Conservation (phyloP, 1,140 invertebrate genomes). For the Dreissena polymorpha region DNA sequence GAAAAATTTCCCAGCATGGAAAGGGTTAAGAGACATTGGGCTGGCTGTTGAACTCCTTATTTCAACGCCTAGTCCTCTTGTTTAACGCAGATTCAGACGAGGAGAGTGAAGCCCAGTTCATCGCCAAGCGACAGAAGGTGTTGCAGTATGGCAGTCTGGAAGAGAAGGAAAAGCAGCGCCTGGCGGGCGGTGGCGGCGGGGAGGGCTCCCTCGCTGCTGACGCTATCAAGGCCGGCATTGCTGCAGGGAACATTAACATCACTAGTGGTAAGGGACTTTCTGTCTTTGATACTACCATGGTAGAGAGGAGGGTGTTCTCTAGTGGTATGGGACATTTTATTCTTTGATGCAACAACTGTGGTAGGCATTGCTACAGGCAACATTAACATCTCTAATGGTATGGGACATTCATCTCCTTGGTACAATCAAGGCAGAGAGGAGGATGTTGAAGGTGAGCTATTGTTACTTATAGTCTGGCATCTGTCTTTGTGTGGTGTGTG, state of each 20-base stretch:
- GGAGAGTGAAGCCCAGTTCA: slow-evolving; percentile 85
- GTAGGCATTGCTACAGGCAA: slow-evolving; percentile 68
- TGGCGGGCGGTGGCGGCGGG: slow-evolving; percentile 71
- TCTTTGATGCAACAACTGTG: too few relatives aligned
- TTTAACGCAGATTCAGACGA: slow-evolving; percentile 85
- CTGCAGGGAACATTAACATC: slow-evolving; percentile 41
- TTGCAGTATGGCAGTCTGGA: slow-evolving; percentile 92
- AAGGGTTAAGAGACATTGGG: too few relatives aligned
- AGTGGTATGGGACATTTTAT: slow-evolving; percentile 58
- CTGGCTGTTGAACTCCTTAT: too few relatives aligned
- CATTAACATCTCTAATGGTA: slow-evolving; percentile 36
- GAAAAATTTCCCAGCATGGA: too few relatives aligned
- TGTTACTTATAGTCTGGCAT: too few relatives aligned
- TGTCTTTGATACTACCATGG: too few relatives aligned
- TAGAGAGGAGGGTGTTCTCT: slow-evolving; percentile 71
- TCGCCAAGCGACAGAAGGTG: slow-evolving; percentile 88
- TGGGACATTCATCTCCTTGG: too few relatives aligned
- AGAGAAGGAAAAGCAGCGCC: slow-evolving; percentile 85
- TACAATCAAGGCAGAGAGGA: too few relatives aligned
- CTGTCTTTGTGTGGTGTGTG: too few relatives aligned
- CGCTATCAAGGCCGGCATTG: slow-evolving; percentile 77
- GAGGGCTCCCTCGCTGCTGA: slow-evolving; percentile 69
- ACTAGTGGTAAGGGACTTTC: slow-evolving; percentile 33
- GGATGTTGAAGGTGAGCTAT: too few relatives aligned
- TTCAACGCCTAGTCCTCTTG: too few relatives aligned